Percentiles rank a stretch among this genome's conserved stretches.
Conservation (phyloP, 1,140 invertebrate genomes). For the Bradynema listronoti region DNA sequence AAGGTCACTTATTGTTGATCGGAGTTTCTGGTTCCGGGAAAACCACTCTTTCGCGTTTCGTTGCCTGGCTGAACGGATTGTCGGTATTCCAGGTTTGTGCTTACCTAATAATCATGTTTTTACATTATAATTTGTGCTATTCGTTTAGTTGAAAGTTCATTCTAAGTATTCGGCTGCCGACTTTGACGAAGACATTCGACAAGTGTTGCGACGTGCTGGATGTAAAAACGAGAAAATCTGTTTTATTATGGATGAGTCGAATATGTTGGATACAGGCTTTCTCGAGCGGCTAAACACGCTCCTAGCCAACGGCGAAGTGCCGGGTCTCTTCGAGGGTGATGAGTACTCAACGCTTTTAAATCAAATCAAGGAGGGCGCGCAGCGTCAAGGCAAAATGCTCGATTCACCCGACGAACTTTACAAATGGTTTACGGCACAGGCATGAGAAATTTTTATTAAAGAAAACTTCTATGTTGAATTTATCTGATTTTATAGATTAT, state of each 20-base stretch:
- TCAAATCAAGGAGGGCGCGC: conserved; percentile 97
- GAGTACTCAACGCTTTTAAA: conserved; percentile 98
- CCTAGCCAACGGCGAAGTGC: conserved; percentile 95
- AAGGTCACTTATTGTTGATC: conserved; percentile 85
- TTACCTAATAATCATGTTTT: background rate
- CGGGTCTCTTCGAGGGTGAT: conserved; percentile 70
- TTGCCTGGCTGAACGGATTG: conserved; percentile 99
- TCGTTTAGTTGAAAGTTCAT: conserved; percentile 69
- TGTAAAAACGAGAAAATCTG: conserved; percentile 98
- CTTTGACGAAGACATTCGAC: conserved; percentile 94
- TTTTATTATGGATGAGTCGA: conserved; percentile 97
- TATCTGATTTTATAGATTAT: conserved; percentile 73
- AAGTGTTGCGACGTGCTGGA: conserved; percentile 82
- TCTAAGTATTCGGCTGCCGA: conserved; percentile 97
- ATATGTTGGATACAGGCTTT: conserved; percentile 95
- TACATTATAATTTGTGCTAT: background rate
- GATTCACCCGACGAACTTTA: conserved; percentile 97
- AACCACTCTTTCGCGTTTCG: conserved; percentile 94
- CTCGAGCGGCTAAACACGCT: conserved; percentile 98
- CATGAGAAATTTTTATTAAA: conserved; percentile 37
- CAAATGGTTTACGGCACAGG: conserved; percentile 87
- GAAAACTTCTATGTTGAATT: background rate
- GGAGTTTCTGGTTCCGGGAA: conserved; percentile 96
- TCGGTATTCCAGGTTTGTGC: conserved; percentile 90
- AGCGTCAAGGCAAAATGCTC: conserved; percentile 92